These are phyloP conservation scores for Calyptommatus sinebrachiatus DNA, from an alignment of 2,113 vertebrate genomes.

Conservation along the genomic window DNA sequence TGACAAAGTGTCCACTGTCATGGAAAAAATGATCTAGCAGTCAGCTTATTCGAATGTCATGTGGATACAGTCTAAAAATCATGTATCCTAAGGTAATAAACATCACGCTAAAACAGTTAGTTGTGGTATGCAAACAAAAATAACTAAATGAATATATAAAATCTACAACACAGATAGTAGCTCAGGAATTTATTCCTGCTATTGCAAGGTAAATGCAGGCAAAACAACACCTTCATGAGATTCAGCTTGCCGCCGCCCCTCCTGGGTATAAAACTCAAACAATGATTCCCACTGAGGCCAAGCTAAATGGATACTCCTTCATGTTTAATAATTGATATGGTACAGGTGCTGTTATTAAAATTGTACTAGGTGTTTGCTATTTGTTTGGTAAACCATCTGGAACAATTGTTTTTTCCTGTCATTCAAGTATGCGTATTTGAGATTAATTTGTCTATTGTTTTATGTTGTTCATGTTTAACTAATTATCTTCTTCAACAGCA, in stretches of 20 bases:
- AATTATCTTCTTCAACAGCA: neutral
- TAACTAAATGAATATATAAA: neutral
- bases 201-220: neutral
- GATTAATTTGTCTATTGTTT: neutral
- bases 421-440: neutral
- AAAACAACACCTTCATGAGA: neutral
- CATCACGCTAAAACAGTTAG: neutral
- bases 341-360: conserved; percentile 6
- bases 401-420: neutral
- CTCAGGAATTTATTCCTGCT: neutral
- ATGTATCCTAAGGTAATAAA: neutral
- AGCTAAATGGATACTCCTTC: neutral
- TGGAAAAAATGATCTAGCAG: no score
- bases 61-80: neutral
- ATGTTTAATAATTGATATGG: neutral
- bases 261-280: neutral
- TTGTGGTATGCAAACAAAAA: neutral
- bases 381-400: neutral
- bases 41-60: no score
- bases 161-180: neutral
- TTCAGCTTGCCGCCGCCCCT: neutral
- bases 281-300: neutral
- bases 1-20: no score
- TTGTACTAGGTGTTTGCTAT: neutral
- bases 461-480: neutral